Evolutionary conservation across 2,113 vertebrate species (phyloP), one percentile per base, ranked within the genome.

Genomic region (Athene cunicularia): DNA sequence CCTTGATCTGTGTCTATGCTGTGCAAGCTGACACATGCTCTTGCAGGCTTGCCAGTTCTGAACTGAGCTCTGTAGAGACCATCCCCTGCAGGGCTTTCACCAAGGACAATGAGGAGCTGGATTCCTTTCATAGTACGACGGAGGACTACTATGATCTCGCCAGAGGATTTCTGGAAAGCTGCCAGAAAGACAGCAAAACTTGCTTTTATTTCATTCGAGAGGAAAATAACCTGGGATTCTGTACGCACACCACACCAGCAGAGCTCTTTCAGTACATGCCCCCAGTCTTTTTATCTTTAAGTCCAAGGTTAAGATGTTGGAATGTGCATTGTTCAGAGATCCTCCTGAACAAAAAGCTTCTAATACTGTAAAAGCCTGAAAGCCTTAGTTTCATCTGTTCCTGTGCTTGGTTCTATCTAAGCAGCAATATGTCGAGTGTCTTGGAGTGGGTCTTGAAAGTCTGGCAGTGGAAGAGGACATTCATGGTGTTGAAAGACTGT

Each of bases 301-400:
- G 91, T 93, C 62, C 73, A 93, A 93, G 84, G 87, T 95, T 93
- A 93, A 95, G 81, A 89, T 95, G 77, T 87, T 49, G 52, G 73
- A 91, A 91, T 41, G 22, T 56, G 39, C 10, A 2, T 74, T 64
- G 70, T 80, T 96, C 70, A 87, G 87, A 88, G 80, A 79, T 75
- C n/a, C 30, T 95, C 52, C 33, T 39, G 52, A 93, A 85, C 70
- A 95, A 93, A 96, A 94, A 75, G 47, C 60, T 89, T 84, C 76
- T 89, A 67, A 84, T 75, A 64, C 11, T 56, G 70, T 67, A 93
- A 93, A 93, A 93, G 66, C 70, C 35, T 79, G 56, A 96, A 96
- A 94, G 52, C 66, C 43, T 82, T 59, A 79, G 84, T 35, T 94
- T 96, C 28, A 11, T 74, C 66, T 59, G 28, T 85, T 90, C 49